Base-by-base conservation (phyloP, 1,140 invertebrate genomes). In the Drosophila guanche region DNA sequence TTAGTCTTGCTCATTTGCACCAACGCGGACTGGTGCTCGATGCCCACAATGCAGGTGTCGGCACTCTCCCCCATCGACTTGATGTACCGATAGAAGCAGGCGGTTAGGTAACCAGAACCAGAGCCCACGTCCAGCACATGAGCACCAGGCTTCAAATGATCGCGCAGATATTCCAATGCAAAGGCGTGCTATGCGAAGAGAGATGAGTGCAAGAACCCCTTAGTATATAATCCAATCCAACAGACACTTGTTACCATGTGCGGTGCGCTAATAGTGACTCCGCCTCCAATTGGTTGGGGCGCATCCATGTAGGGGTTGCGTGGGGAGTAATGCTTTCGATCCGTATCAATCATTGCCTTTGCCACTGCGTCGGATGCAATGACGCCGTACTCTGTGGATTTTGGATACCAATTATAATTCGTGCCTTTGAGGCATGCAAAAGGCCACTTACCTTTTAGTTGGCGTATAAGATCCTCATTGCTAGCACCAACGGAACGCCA, bases 251-350 rank as follows among this genome's bases (percentile, higher is more conserved):
- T 62, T 93, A 98, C 97, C 98, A 99, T 99, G 92, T 99, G 98
- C 48, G 98, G 98, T 57, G 98, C 98, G 94, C 97, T 98, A 56
- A 99, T 99, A 1, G 98, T 99, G 3, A 97, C 98, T 42, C 96
- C 95, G 91, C 94, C 97, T 42, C 97, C 97, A 84, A 98, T 98
- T 37, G 94, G 93, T 92, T 97, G 97, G 0, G 98, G 98, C 37
- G 96, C 94, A 93, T 99, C 98, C 85, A 95, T 94, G 84, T 99
- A 99, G 1, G 97, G 95, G 58, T 91, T 91, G 7, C 90, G 67
- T 2, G 90, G 74, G 3, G 70, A 92, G 95, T 95, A 85, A 77
- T 96, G 93, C 69, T 94, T 96, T 86, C 98, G 93, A 92, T 99
- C 98, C 14, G 98, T 96, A 27, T 93, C 91, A 53, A 93, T 84